Evolutionary conservation across 1,140 invertebrate species (phyloP), one percentile per base, ranked within the genome.

Genomic region (Lasioglossum baleicum): DNA sequence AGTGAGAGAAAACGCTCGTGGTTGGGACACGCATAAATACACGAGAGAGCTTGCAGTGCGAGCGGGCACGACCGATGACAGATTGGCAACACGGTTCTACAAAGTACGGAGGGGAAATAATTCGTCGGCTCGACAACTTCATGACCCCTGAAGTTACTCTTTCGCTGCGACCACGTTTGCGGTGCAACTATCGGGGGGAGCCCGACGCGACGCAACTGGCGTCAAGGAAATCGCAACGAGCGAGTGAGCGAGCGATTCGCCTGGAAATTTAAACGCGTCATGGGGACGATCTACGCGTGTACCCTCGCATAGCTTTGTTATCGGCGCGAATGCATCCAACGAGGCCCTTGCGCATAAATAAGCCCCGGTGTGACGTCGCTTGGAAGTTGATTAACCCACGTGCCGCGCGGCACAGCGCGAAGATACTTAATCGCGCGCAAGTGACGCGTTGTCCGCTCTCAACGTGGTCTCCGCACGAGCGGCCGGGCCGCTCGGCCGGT

Each of bases 91-190:
- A 53, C 64, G 64, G 76, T 48, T 84, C 76, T 80, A 70, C 72
- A 76, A 77, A 83, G 64, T 42, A 72, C 80, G 35, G 31, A 67
- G 69, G 17, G 56, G 72, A 86, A 86, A 86, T 86, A 86, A 86
- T 86, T 86, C 83, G 80, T 70, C 60, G 67, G 10, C 64, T 63
- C 63, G 84, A 86, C 83, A 86, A 85, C 83, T 84, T 79, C 83
- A 79, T 58, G 83, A 80, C 68, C 83, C 80, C 51, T 76, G 56
- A 68, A 85, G 80, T 85, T 80, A 80, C 80, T 81, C 64, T 70
- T 75, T 20, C 17, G 5, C 13, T 15, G 13, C 15, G 51, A 58
- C 61, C 68, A 80, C 80, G 84, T 85, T 8, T 79, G 76, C 68
- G 53, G 80, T 75, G 75, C 83, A 70, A 82, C 75, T 74, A 85